Base-by-base conservation (phyloP, 2,797 vertebrate species). In the Pyrocephalus nanus region DNA sequence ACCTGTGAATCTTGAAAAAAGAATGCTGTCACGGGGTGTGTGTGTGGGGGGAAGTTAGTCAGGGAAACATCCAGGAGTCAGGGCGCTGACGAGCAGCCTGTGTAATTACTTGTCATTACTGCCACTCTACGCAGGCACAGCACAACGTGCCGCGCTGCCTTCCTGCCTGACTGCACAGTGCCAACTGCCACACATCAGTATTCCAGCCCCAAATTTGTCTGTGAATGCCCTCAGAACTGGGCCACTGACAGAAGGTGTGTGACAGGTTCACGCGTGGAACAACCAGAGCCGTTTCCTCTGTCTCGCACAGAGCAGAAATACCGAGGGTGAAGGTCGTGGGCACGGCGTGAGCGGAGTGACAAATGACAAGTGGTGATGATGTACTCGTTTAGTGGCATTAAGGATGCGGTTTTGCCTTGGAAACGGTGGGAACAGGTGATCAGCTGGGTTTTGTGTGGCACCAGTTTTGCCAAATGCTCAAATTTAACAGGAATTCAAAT, bases 91-190 rank as follows among this genome's bases (percentile, higher is more conserved):
- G 1, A 65, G 75, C 57, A 92, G 47, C 71, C 71, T 71, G 27
- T 55, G 15, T 84, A 88, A 95, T 93, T 80, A 86, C 85, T 81
- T 82, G 93, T 91, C 88, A 88, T 90, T 78, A 77, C 48, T 57
- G 84, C 36, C 72, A 69, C 61, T 92, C 78, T 74, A 6, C 3
- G 19, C 54, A 72, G 91, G 78, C 83, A 48, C 32, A 90, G 61
- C 43, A 61, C 64, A 93, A 78, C 40, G 34, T 66, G 85, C 78
- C 1, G 25, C 32, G 81, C 75, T 1, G 3, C 55, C 60, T 86
- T 84, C 58, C 13, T 34, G 91, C 67, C 88, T 70, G 85, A 30
- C 62, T 54, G 82, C 72, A 29, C n/a, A 15, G 7, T 76, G 90
- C 72, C 75, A 57, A 12, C n/a, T 72, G 75, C 80, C 73, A 74